phyloP scores from a whole-genome alignment of 1,140 invertebrate genomes.

The Cecropterus lyciades region DNA sequence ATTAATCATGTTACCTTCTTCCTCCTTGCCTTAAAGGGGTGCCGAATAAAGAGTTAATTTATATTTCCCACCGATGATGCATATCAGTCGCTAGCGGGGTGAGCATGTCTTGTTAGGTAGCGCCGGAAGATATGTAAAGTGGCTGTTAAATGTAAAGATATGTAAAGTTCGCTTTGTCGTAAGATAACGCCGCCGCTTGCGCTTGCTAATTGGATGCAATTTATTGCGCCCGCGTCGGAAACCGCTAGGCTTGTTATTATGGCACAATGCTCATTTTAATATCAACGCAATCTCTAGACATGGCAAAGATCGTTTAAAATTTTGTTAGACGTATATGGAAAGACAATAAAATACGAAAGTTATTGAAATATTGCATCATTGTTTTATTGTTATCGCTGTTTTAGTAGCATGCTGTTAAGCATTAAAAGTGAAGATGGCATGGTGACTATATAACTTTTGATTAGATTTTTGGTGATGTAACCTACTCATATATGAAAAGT shows the following conservation, averaged over 20 bases:
- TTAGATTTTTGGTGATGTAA: too few relatives aligned
- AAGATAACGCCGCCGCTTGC: slow-evolving; percentile 53
- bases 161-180: slow-evolving; percentile 53
- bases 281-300: slow-evolving; percentile 18
- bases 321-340: too few relatives aligned
- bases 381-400: too few relatives aligned
- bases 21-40: slow-evolving; percentile 1
- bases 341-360: too few relatives aligned
- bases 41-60: background rate
- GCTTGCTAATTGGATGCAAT: slow-evolving; percentile 70
- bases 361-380: too few relatives aligned
- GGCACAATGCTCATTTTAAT: slow-evolving; percentile 34
- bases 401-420: too few relatives aligned
- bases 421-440: too few relatives aligned
- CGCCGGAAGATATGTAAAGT: slow-evolving; percentile 44
- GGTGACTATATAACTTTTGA: too few relatives aligned
- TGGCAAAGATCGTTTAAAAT: too few relatives aligned
- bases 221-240: slow-evolving; percentile 56
- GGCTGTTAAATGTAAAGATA: slow-evolving; percentile 36
- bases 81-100: slow-evolving; percentile 18
- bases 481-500: too few relatives aligned
- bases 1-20: background rate
- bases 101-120: slow-evolving; percentile 41
- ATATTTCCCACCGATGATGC: slow-evolving; percentile 20
- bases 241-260: slow-evolving; percentile 40